These are phyloP conservation scores for Euwallacea similis DNA, from an alignment of 1,140 invertebrate species.

Conservation along the genomic window DNA sequence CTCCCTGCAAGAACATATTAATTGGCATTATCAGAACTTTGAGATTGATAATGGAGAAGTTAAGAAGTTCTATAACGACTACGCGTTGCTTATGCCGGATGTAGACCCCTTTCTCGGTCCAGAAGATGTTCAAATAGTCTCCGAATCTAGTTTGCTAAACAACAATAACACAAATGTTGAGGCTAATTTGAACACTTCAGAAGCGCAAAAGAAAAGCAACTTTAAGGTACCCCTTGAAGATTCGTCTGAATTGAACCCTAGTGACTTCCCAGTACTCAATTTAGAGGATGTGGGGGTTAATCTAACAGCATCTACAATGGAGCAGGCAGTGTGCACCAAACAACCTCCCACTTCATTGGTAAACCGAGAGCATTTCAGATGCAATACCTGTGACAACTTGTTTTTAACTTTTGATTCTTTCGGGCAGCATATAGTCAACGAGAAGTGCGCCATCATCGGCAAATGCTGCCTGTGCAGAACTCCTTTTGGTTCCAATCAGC, in stretches of 20 bases:
- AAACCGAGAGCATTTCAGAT: too few species aligned
- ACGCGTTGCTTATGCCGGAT: slow-evolving; percentile 19
- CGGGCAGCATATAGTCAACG: slow-evolving; percentile 14
- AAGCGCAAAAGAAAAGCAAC: not conserved
- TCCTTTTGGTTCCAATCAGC: not conserved
- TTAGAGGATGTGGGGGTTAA: too few species aligned
- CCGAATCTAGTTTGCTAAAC: not conserved
- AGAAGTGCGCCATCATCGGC: slow-evolving; percentile 15
- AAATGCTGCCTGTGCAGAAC: slow-evolving; percentile 21
- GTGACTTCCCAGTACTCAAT: too few species aligned
- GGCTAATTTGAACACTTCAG: slow-evolving; percentile 1
- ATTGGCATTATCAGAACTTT: slow-evolving; percentile 15
- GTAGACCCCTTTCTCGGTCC: slow-evolving; percentile 21
- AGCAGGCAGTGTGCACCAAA: too few species aligned
- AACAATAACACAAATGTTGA: slow-evolving; percentile 6
- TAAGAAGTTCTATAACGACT: slow-evolving; percentile 24
- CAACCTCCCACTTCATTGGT: too few species aligned
- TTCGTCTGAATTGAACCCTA: too few species aligned
- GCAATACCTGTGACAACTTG: too few species aligned
- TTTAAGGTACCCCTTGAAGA: too few species aligned
- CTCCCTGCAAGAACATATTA: slow-evolving; percentile 25
- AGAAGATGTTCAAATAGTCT: not conserved
- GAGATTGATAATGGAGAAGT: slow-evolving; percentile 21
- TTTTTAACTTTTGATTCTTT: slow-evolving; percentile 8
- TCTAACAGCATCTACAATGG: too few species aligned